These are phyloP conservation scores for Hypothenemus hampei DNA, from an alignment of 1,140 invertebrate species.

Conservation along the genomic window DNA sequence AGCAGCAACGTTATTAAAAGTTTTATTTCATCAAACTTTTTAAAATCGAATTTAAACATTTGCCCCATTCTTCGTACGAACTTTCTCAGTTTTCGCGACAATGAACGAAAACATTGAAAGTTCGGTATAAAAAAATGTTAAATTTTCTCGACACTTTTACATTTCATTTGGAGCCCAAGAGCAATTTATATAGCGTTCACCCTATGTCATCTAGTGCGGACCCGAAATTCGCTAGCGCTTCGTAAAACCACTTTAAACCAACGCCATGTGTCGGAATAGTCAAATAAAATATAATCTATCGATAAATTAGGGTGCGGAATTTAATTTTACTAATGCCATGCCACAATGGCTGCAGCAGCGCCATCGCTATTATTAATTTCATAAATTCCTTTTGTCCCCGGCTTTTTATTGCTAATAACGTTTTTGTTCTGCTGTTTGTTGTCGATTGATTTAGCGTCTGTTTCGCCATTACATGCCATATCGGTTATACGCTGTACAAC, in stretches of 20 bases:
- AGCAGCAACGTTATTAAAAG: no score
- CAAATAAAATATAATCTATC: constrained; percentile 41
- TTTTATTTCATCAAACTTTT: constrained; percentile 8
- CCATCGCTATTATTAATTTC: constrained; percentile 41
- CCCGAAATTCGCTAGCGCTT: no score
- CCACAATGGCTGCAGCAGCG: constrained; percentile 33
- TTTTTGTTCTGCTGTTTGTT: constrained; percentile 24
- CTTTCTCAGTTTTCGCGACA: neutral
- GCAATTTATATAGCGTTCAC: neutral
- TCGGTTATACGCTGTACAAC: no score
- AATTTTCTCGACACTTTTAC: neutral
- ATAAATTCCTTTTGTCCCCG: constrained; percentile 40
- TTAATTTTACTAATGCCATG: constrained; percentile 42
- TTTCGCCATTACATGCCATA: no score
- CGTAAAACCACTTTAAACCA: constrained; percentile 3
- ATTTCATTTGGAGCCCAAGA: neutral
- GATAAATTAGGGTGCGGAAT: constrained; percentile 40
- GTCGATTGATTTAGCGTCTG: constrained; percentile 24
- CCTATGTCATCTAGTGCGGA: no score
- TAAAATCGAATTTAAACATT: constrained; percentile 7
- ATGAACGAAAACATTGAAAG: constrained; percentile 1
- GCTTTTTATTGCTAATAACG: constrained; percentile 31
- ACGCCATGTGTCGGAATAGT: constrained; percentile 38
- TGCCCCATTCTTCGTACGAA: neutral
- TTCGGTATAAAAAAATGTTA: neutral